phyloP scores from a whole-genome alignment of 2,113 vertebrate genomes.

The Miniopterus natalensis region DNA sequence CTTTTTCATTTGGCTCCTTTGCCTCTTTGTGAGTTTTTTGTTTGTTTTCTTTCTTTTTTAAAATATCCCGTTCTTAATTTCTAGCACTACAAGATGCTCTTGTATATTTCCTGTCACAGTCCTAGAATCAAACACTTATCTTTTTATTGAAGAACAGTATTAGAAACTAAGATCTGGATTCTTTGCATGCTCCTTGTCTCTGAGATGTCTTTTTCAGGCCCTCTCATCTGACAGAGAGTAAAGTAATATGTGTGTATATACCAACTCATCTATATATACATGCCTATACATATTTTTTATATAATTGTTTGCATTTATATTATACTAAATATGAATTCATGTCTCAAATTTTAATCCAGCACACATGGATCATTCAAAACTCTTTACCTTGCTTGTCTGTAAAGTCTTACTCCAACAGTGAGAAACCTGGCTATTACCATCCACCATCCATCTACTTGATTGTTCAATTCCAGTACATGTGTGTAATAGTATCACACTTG shows the following conservation, averaged over 20 bases:
- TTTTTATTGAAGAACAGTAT: not conserved
- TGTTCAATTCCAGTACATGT: not conserved
- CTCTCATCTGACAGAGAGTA: not conserved
- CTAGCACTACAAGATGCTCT: not conserved
- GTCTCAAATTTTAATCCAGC: not conserved
- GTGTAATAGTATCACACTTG: not conserved
- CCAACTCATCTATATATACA: not conserved
- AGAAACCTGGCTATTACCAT: not conserved
- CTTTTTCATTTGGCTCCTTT: not conserved
- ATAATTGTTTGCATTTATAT: not conserved
- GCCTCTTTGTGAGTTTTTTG: not conserved
- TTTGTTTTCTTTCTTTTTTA: not conserved
- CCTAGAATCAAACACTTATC: not conserved
- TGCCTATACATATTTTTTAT: not conserved
- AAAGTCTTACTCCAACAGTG: not conserved
- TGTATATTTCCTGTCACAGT: not conserved
- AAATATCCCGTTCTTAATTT: not conserved
- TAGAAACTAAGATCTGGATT: not conserved
- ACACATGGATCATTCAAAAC: not conserved
- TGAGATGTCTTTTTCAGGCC: not conserved
- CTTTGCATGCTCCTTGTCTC: not conserved
- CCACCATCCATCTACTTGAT: not conserved
- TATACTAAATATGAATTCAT: not conserved
- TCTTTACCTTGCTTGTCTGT: not conserved
- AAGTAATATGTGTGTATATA: not conserved